phyloP scores from a whole-genome alignment of 2,888 invertebrate genomes.

The Heliconius charithonia region DNA sequence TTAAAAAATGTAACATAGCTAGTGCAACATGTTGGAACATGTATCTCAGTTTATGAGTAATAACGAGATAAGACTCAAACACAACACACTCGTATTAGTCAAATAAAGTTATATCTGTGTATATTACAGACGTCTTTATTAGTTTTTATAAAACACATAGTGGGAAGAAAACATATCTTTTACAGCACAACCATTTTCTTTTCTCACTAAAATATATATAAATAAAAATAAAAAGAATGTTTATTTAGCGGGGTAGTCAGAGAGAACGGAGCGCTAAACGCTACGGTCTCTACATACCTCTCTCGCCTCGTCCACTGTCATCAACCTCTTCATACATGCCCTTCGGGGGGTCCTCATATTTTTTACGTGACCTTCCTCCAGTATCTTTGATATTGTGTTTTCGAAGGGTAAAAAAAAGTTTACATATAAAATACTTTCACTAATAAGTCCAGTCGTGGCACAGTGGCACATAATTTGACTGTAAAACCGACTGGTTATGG shows the following conservation, averaged over 20 bases:
- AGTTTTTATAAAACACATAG: not conserved
- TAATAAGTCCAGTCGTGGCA: not conserved
- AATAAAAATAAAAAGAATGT: not conserved
- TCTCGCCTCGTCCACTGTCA: too few relatives aligned
- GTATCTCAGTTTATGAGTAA: not conserved
- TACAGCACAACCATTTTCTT: not conserved
- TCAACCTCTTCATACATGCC: too few relatives aligned
- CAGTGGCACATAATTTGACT: too few relatives aligned
- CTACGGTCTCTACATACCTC: too few relatives aligned
- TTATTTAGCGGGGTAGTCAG: too few relatives aligned
- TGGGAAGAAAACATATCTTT: not conserved
- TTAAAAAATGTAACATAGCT: not conserved
- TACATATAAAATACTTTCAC: not conserved
- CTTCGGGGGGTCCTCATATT: too few relatives aligned
- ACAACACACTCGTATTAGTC: not conserved
- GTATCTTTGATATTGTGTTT: too few relatives aligned
- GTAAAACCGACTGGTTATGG: too few relatives aligned
- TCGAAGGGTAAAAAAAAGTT: not conserved
- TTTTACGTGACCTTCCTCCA: too few relatives aligned
- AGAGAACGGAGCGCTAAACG: too few relatives aligned
- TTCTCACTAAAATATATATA: not conserved
- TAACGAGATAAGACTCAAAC: not conserved
- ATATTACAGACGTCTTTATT: not conserved
- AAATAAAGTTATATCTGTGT: not conserved
- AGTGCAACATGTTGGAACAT: not conserved